Evolutionary conservation across 2,888 invertebrate genomes (phyloP).

Genomic region (Frankliniella intonsa): DNA sequence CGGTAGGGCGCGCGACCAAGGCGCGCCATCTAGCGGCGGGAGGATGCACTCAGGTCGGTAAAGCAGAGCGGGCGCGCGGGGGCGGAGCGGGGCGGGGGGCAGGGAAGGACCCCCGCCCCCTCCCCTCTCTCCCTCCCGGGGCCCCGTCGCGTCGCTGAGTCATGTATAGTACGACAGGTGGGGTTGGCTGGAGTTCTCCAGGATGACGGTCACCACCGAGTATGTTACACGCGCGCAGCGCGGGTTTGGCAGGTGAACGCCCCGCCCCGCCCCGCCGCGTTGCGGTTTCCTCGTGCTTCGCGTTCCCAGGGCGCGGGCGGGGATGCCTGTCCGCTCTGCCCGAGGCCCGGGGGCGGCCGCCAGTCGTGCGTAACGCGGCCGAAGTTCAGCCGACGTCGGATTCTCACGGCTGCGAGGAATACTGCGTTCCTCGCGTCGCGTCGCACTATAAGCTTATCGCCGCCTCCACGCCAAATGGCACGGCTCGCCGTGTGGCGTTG

Average conservation of each 20-base stretch:
- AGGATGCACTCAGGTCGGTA: constrained; percentile 42
- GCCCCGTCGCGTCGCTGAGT: background rate
- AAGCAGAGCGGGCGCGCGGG: constrained; percentile 52
- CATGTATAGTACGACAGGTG: too few species aligned
- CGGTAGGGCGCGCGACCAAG: too few species aligned
- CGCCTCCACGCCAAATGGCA: too few species aligned
- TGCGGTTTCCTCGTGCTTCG: background rate
- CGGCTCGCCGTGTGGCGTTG: too few species aligned
- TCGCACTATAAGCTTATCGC: too few species aligned
- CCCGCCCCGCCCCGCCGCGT: background rate
- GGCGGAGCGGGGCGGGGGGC: constrained; percentile 40
- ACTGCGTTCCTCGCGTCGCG: too few species aligned
- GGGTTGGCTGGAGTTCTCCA: too few species aligned
- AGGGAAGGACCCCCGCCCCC: background rate
- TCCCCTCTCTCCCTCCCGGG: too few species aligned
- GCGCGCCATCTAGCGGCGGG: constrained; percentile 52
- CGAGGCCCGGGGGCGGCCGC: background rate
- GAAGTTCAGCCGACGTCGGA: background rate
- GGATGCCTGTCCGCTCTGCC: background rate
- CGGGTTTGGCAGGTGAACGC: background rate
- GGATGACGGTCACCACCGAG: too few species aligned
- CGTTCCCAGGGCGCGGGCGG: background rate
- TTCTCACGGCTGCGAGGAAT: too few species aligned
- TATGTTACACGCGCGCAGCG: too few species aligned
- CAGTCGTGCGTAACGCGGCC: background rate